A percentile compares a stretch with the other conserved stretches of the same genome.
phyloP scores from a whole-genome alignment of 1,140 invertebrate genomes.

The Helicoverpa zea region DNA sequence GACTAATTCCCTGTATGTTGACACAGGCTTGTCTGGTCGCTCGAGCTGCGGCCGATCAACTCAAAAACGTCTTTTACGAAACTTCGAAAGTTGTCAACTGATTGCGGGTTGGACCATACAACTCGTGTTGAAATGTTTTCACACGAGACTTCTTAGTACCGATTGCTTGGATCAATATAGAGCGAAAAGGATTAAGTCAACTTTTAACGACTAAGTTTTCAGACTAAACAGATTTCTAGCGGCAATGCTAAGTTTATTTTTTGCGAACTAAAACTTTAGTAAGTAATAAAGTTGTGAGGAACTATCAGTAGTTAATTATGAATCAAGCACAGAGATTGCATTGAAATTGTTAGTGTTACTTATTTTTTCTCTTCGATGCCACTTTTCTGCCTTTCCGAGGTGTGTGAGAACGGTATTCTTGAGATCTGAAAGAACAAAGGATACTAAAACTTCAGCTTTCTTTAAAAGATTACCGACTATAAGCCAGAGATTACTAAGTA shows the following conservation, averaged over 20 bases:
- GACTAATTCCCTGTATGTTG: slow-evolving; percentile 85
- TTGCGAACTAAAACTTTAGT: too few relatives aligned
- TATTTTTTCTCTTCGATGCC: too few relatives aligned
- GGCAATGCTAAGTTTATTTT: neutral
- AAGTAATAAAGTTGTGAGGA: too few relatives aligned
- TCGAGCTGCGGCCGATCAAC: slow-evolving; percentile 71
- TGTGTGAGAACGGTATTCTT: too few relatives aligned
- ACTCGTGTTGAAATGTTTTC: neutral
- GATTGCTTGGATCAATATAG: neutral
- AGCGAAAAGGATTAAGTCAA: neutral
- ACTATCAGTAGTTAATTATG: too few relatives aligned
- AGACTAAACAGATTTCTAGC: neutral
- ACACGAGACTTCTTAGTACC: neutral
- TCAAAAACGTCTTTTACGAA: slow-evolving; percentile 52
- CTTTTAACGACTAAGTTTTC: neutral
- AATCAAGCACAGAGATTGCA: too few relatives aligned
- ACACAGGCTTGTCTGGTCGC: slow-evolving; percentile 81
- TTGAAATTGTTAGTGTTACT: too few relatives aligned
- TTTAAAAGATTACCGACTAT: too few relatives aligned
- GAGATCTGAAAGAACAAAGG: too few relatives aligned
- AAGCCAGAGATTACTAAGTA: too few relatives aligned
- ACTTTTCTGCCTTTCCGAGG: too few relatives aligned
- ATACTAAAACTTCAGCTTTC: too few relatives aligned
- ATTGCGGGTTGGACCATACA: slow-evolving; percentile 13
- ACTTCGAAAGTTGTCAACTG: slow-evolving; percentile 38